These are phyloP conservation scores for Gryllus longicercus DNA, from an alignment of 2,888 invertebrate species.

Conservation along the genomic window DNA sequence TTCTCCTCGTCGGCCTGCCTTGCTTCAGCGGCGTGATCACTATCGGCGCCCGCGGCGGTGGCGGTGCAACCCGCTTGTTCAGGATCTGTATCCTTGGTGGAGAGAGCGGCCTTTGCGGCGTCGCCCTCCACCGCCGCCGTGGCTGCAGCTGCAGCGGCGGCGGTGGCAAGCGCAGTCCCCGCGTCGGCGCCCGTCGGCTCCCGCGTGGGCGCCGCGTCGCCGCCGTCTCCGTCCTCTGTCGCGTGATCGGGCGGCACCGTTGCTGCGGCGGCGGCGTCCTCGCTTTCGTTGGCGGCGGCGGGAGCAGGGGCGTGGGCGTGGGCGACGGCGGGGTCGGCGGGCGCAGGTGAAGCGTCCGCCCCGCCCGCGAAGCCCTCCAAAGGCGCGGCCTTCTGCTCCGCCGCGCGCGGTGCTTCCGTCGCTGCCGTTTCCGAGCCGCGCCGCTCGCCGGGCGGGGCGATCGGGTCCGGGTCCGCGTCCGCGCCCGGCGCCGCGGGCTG, in stretches of 20 bases:
- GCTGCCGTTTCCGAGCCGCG: no score
- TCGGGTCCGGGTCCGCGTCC: no score
- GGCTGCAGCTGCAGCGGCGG: slow-evolving; percentile 36
- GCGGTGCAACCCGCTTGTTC: slow-evolving; percentile 50
- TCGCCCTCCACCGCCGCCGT: slow-evolving; percentile 50
- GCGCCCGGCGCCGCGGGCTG: not conserved
- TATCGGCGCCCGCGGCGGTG: slow-evolving; percentile 51
- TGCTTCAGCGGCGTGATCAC: slow-evolving; percentile 35
- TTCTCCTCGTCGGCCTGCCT: slow-evolving; percentile 25
- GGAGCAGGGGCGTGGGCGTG: slow-evolving; percentile 34
- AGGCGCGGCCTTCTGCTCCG: no score
- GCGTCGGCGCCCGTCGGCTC: slow-evolving; percentile 51
- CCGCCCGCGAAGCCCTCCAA: no score
- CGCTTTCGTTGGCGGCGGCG: slow-evolving; percentile 40
- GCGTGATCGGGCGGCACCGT: not conserved
- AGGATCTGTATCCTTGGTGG: slow-evolving; percentile 11
- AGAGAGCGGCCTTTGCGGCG: slow-evolving; percentile 26
- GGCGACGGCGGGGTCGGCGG: no score
- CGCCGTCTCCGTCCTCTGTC: slow-evolving; percentile 48
- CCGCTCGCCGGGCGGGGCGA: no score
- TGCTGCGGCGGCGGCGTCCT: slow-evolving; percentile 50
- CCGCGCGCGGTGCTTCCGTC: no score
- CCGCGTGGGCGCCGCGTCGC: slow-evolving; percentile 52
- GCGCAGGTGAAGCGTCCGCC: no score
- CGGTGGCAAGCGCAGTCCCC: slow-evolving; percentile 43